phyloP scores from a whole-genome alignment of 2,888 invertebrate species.

The Diloba caeruleocephala region DNA sequence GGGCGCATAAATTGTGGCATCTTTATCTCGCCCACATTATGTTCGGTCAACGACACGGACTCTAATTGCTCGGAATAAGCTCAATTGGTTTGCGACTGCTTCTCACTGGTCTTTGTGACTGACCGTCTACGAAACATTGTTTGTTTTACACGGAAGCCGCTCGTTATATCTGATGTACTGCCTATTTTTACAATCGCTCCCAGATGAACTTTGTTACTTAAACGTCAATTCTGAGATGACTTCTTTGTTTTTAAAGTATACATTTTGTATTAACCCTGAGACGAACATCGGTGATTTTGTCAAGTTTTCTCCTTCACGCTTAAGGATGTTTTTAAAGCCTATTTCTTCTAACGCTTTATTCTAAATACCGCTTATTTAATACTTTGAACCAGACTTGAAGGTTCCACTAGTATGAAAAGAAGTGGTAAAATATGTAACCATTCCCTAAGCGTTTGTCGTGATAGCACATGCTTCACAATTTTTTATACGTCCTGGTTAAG shows the following conservation, averaged over 20 bases:
- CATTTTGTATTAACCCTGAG: conserved; percentile 7
- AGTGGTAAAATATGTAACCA: conserved; percentile 21
- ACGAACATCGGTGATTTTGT: neutral
- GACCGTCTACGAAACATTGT: conserved; percentile 38
- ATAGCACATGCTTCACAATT: neutral
- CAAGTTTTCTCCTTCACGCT: no score
- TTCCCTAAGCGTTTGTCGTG: conserved; percentile 6
- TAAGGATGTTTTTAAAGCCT: no score
- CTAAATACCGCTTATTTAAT: conserved; percentile 4
- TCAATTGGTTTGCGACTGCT: conserved; percentile 63
- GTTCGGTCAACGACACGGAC: conserved; percentile 58
- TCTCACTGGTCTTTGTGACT: conserved; percentile 22
- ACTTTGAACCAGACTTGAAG: conserved; percentile 11
- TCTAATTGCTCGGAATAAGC: conserved; percentile 66
- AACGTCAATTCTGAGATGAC: conserved; percentile 31
- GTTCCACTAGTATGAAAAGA: conserved; percentile 3
- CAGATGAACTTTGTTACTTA: conserved; percentile 21
- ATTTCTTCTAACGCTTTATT: no score
- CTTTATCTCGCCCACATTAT: conserved; percentile 56
- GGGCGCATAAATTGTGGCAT: conserved; percentile 29
- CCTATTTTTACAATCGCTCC: conserved; percentile 26
- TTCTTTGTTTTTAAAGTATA: conserved; percentile 16
- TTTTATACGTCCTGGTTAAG: no score
- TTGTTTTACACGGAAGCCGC: conserved; percentile 50
- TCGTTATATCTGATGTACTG: conserved; percentile 45